These are phyloP conservation scores for Malthinus flaveolus DNA, from an alignment of 2,888 invertebrate genomes.

Conservation along the genomic window DNA sequence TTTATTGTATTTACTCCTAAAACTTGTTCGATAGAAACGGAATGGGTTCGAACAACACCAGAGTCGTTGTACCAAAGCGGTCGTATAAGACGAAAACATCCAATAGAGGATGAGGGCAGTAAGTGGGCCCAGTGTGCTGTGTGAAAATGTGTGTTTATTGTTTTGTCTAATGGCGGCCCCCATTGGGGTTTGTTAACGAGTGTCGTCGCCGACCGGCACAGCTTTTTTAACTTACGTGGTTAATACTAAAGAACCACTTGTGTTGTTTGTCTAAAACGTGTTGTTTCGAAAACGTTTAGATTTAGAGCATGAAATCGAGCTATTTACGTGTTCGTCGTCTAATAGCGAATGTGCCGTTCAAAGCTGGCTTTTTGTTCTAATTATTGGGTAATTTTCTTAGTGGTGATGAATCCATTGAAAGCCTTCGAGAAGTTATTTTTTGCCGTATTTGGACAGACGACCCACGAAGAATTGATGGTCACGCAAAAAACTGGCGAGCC, in stretches of 20 bases:
- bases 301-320: slow-evolving; percentile 28
- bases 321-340: slow-evolving; percentile 16
- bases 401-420: slow-evolving; percentile 84
- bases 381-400: slow-evolving; percentile 57
- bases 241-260: slow-evolving; percentile 4
- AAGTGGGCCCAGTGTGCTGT: slow-evolving; percentile 22
- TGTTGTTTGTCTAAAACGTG: slow-evolving; percentile 8
- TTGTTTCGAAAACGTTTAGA: not conserved
- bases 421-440: slow-evolving; percentile 98
- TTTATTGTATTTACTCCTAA: too few species aligned
- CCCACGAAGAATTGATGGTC: slow-evolving; percentile 73
- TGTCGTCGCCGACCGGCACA: slow-evolving; percentile 24
- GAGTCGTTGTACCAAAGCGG: slow-evolving; percentile 1
- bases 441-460: slow-evolving; percentile 95
- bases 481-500: slow-evolving; percentile 56
- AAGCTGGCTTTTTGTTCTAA: slow-evolving; percentile 13
- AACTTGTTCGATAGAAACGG: not conserved
- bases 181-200: not conserved
- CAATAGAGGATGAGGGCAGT: slow-evolving; percentile 20
- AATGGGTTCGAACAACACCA: slow-evolving; percentile 7
- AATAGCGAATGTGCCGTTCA: slow-evolving; percentile 2
- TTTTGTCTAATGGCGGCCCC: not conserved
- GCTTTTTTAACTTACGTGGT: slow-evolving; percentile 15
- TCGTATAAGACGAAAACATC: slow-evolving; percentile 19
- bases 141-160: slow-evolving; percentile 12